Conservation (phyloP, 2,113 vertebrate genomes). For the Ovibos moschatus region DNA sequence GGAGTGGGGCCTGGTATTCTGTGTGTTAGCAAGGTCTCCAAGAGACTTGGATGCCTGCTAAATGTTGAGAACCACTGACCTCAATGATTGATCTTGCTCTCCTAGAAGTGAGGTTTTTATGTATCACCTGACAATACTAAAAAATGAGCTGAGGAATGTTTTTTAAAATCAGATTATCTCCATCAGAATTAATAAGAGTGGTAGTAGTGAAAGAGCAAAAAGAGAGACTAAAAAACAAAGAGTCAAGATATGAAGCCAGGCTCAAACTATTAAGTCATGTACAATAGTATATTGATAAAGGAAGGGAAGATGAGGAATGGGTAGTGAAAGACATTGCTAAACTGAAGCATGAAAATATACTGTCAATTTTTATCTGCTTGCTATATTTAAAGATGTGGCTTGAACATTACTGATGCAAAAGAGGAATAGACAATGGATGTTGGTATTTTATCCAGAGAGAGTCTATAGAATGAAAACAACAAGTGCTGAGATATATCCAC, state of each 20-base stretch:
- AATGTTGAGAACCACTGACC: not conserved
- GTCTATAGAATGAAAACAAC: conserved; percentile 7
- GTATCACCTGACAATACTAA: not conserved
- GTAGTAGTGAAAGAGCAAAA: not conserved
- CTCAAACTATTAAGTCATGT: not conserved
- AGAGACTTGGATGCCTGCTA: not conserved
- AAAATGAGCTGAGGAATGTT: not conserved
- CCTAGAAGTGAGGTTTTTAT: not conserved
- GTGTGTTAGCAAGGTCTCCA: not conserved
- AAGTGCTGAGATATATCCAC: not conserved
- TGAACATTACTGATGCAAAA: not conserved
- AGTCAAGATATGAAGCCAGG: not conserved
- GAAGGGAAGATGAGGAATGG: not conserved
- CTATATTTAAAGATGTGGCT: not conserved
- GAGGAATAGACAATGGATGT: not conserved
- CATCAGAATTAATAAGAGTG: not conserved
- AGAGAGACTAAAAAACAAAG: not conserved
- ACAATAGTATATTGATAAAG: not conserved
- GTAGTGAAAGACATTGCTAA: not conserved
- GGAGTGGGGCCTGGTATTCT: not conserved
- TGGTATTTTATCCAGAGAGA: not conserved
- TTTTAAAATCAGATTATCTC: not conserved
- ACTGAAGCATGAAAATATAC: not conserved
- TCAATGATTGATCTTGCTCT: not conserved
- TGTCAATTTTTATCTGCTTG: not conserved